A percentile compares a stretch with the other conserved stretches of the same genome.
Conservation (phyloP, 2,113 vertebrate species). For the Perognathus longimembris region DNA sequence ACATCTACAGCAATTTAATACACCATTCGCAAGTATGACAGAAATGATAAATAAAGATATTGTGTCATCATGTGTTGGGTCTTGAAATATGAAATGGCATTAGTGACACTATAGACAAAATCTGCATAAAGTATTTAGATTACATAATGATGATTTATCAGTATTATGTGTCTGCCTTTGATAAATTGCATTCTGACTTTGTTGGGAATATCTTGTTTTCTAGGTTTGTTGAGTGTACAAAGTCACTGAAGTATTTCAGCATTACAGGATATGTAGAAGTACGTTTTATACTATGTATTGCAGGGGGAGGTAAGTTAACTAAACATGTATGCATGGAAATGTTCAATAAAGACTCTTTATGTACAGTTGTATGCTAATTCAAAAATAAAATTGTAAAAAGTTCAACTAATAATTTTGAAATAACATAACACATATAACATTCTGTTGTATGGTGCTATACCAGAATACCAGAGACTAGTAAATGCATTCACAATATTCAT, state of each 20-base stretch:
- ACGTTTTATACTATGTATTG: not conserved
- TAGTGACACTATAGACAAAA: not conserved
- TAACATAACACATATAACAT: too few relatives aligned
- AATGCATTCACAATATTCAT: not conserved
- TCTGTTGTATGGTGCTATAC: not conserved
- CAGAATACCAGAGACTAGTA: not conserved
- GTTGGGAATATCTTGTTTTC: not conserved
- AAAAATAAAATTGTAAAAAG: too few relatives aligned
- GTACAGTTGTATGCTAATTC: too few relatives aligned
- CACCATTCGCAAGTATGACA: not conserved
- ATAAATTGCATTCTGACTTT: not conserved
- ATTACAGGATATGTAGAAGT: not conserved
- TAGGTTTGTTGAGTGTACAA: not conserved
- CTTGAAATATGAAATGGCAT: not conserved
- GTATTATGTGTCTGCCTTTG: not conserved
- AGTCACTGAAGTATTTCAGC: not conserved
- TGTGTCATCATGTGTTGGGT: not conserved
- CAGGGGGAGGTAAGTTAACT: too few relatives aligned
- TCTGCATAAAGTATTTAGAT: not conserved
- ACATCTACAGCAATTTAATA: not conserved
- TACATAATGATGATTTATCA: not conserved
- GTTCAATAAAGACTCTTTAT: too few relatives aligned
- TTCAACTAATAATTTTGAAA: too few relatives aligned
- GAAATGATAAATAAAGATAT: not conserved
- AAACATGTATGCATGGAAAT: too few relatives aligned